These are phyloP conservation scores for Pentalonia nigronervosa DNA, from an alignment of 1,140 invertebrate species.

Conservation along the genomic window DNA sequence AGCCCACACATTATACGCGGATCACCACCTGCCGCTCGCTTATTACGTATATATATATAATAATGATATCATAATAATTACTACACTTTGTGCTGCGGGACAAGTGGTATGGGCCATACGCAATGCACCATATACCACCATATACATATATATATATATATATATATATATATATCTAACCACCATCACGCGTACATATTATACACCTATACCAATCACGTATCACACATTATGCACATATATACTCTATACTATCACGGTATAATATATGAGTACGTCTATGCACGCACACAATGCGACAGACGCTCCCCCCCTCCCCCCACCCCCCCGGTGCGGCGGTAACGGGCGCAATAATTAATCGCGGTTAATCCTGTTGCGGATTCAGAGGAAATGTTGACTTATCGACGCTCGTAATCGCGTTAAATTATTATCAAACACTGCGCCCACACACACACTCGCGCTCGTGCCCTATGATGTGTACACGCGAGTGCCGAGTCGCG, in stretches of 20 bases:
- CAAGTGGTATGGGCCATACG: neutral
- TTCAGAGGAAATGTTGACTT: conserved; percentile 10
- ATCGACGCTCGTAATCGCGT: neutral
- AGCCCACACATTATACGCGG: neutral
- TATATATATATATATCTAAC: too few relatives aligned
- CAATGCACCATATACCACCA: neutral
- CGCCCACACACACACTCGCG: too few relatives aligned
- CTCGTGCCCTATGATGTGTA: too few relatives aligned
- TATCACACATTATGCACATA: neutral
- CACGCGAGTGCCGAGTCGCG: neutral
- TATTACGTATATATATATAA: neutral
- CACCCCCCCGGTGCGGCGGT: neutral
- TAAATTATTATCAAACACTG: neutral
- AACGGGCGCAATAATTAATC: neutral
- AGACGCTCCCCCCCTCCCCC: too few relatives aligned
- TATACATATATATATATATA: too few relatives aligned
- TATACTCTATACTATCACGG: neutral
- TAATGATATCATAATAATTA: neutral
- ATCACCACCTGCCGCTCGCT: neutral
- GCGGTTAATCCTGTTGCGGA: neutral
- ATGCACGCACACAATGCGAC: too few relatives aligned
- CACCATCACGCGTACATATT: neutral
- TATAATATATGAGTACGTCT: neutral
- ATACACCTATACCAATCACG: neutral
- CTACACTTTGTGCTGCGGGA: neutral